Evolutionary conservation across 2,888 invertebrate genomes (phyloP).

Genomic region (Dynastes grantii): DNA sequence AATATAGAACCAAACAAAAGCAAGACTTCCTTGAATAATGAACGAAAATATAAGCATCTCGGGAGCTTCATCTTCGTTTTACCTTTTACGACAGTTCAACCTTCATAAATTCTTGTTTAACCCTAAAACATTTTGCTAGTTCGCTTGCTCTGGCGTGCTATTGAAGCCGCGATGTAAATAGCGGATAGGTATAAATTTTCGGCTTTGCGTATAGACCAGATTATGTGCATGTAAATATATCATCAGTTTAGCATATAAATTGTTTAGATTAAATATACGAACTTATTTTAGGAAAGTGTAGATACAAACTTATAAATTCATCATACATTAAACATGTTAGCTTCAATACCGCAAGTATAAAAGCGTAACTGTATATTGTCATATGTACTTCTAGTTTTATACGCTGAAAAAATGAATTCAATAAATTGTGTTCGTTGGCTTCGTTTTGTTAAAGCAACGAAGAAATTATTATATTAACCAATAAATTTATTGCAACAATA

Average conservation of each 20-base stretch:
- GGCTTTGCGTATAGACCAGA: constrained; percentile 7
- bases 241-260: constrained; percentile 24
- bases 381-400: too few species aligned
- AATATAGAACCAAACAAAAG: neutral
- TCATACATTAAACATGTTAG: too few species aligned
- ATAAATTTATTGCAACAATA: too few species aligned
- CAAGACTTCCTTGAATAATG: neutral
- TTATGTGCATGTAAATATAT: constrained; percentile 26
- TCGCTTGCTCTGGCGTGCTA: constrained; percentile 9
- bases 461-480: too few species aligned
- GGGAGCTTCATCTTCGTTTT: constrained; percentile 23
- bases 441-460: too few species aligned
- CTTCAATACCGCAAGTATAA: too few species aligned
- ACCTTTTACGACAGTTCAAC: constrained; percentile 18
- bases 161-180: constrained; percentile 17
- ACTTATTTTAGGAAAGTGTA: neutral
- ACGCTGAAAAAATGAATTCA: too few species aligned
- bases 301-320: neutral
- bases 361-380: too few species aligned
- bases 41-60: constrained; percentile 9
- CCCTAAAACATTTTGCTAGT: constrained; percentile 33
- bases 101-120: constrained; percentile 35
- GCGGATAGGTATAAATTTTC: constrained; percentile 21
- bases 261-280: constrained; percentile 13
- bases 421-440: too few species aligned